Evolutionary conservation across 2,797 vertebrate species (phyloP), one percentile per base, ranked within the genome.

Genomic region (Morelia viridis): DNA sequence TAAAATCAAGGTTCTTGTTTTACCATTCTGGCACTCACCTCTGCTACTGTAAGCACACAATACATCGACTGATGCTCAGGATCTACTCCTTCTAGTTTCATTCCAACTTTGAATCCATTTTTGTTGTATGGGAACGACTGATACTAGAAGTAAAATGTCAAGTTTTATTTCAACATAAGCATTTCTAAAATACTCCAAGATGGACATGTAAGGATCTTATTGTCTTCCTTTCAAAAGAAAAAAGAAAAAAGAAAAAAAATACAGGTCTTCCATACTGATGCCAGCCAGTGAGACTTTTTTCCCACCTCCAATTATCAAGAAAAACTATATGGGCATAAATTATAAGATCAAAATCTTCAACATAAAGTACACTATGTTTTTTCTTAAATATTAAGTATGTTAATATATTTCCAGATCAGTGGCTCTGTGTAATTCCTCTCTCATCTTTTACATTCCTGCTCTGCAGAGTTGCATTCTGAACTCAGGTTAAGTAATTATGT

Each of bases 111-210:
- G 96, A 98, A 98, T 50, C 98, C 98, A 0, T 98, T 98, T 96
- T 98, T 98, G 93, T 97, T 98, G 93, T 98, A 98, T 0, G 98
- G 98, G 57, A 98, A 98, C 26, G 97, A 98, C 9, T 98, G 98
- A 95, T 98, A 97, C 98, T 98, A 90, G 50, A 97, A 96, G 0
- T 9, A 68, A 89, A 96, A 96, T 9, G 19, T 17, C 26, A 65
- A 5, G 76, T 92, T 85, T 85, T 50, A 89, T 57, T 89, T 85
- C 5, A 86, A 24, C 22, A 88, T 96, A 90, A 95, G 1, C 26
- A 56, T 76, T 80, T 94, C 22, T 92, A 46, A 11, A 61, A 83
- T 87, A 46, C 31, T 0, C 35, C 64, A 83, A 60, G 24, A 91
- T 64, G 46, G 5, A n/a, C 13, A 58, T 19, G 85, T 89, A 84